These are phyloP conservation scores for Brachyptera risi DNA, from an alignment of 2,888 invertebrate genomes.

Conservation along the genomic window DNA sequence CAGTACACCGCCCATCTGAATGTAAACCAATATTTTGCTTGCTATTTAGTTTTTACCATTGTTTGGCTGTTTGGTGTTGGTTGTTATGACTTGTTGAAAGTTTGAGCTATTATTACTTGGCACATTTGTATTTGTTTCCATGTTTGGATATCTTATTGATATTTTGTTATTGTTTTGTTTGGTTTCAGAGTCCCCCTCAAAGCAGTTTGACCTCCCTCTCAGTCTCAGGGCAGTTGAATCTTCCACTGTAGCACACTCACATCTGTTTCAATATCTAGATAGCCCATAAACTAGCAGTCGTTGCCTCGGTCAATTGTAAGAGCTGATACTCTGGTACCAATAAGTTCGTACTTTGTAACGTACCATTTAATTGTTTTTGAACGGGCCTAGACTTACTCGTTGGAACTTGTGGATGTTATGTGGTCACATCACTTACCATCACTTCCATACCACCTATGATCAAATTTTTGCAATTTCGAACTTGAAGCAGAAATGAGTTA, in stretches of 20 bases:
- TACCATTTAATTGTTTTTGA: no score
- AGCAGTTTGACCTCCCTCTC: not conserved
- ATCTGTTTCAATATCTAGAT: not conserved
- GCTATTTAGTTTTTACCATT: not conserved
- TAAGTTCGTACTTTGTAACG: no score
- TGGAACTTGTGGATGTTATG: no score
- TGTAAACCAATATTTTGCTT: no score
- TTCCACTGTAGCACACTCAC: not conserved
- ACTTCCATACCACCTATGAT: no score
- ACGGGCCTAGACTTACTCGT: no score
- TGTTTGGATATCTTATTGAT: not conserved
- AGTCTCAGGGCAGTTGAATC: slow-evolving; percentile 1
- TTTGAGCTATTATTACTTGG: not conserved
- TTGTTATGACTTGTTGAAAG: no score
- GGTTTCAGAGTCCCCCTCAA: slow-evolving; percentile 11
- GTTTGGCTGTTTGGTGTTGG: not conserved
- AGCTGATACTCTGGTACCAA: not conserved
- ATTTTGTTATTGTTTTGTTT: slow-evolving; percentile 7
- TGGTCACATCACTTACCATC: no score
- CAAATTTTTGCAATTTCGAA: no score
- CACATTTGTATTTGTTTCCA: not conserved
- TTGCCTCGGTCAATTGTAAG: not conserved
- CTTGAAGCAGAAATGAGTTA: no score
- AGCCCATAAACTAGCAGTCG: not conserved
- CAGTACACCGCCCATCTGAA: no score